Evolutionary conservation across 2,113 vertebrate genomes (phyloP), one percentile per base, ranked within the genome.

Genomic region (Gymnorhina tibicen): DNA sequence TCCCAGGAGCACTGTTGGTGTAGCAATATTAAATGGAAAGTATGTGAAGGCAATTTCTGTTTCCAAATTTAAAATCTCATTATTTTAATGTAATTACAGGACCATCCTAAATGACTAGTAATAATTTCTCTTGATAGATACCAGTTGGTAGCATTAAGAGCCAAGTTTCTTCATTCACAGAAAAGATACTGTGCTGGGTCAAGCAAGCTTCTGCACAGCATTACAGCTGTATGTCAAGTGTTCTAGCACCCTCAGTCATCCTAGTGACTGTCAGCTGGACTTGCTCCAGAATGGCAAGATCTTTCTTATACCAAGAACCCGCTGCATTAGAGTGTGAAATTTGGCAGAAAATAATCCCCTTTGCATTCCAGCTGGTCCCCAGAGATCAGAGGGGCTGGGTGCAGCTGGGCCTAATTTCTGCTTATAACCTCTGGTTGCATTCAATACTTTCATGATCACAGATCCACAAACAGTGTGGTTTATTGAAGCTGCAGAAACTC

Each of bases 1-100:
- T 32, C 99, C 99, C 87, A 98, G 99, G 93, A 99, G 99, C 97
- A 99, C 99, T 37, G 99, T 99, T 85, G 99, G 99, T 88, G 99
- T 99, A 87, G 99, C 99, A 56, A 99, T 99, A 69, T 98, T 99
- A 56, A 99, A 98, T 96, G 98, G 98, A 97, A 99, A 99, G 99
- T 99, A 98, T 97, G 99, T 97, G 95, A 93, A 77, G 37, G 58
- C 80, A 80, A 47, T n/a, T 84, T 90, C 47, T 4, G 1, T 56
- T 81, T 84, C 87, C n/a, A 73, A 56, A 49, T 84, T 42, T 42
- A 33, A 77, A 70, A 23, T 89, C 24, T 70, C 16, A 32, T 68
- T 69, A 78, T 91, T 93, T 92, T 69, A 70, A 72, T 73, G 33
- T 90, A 87, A 67, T 86, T 87, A 46, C 26, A 64, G 37, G 42